Conservation (phyloP, 2,113 vertebrate species). For the Anolis carolinensis region DNA sequence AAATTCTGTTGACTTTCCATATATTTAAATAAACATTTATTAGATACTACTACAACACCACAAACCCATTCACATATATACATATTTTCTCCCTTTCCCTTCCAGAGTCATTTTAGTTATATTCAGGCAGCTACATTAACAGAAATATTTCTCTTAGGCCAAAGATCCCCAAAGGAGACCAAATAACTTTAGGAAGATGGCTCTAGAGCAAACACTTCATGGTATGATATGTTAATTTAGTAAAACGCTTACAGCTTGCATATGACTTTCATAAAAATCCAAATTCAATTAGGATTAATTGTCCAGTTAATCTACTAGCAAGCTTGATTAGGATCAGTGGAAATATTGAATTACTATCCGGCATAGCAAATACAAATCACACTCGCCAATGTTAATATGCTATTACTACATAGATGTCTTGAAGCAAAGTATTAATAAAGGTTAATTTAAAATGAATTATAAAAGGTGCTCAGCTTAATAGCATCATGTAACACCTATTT, state of each 20-base stretch:
- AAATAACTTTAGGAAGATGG: neutral
- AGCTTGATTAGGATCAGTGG: neutral
- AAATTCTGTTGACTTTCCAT: neutral
- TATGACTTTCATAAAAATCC: neutral
- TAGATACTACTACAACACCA: neutral
- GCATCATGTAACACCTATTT: neutral
- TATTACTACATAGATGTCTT: neutral
- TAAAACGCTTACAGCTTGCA: neutral
- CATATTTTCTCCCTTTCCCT: neutral
- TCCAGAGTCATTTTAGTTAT: neutral
- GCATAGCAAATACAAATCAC: neutral
- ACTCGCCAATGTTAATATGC: neutral
- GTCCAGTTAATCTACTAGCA: slow-evolving; percentile 15
- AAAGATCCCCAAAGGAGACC: neutral
- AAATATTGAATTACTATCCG: neutral
- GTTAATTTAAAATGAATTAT: slow-evolving; percentile 22
- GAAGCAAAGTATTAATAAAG: slow-evolving; percentile 8
- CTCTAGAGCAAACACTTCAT: neutral
- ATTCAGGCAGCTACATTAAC: neutral
- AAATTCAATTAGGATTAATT: slow-evolving; percentile 9
- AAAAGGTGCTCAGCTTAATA: neutral
- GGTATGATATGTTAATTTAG: neutral
- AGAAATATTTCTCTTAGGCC: neutral
- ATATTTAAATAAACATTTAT: neutral
- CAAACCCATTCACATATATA: neutral